phyloP scores from a whole-genome alignment of 2,113 vertebrate species.

The Carollia perspicillata region DNA sequence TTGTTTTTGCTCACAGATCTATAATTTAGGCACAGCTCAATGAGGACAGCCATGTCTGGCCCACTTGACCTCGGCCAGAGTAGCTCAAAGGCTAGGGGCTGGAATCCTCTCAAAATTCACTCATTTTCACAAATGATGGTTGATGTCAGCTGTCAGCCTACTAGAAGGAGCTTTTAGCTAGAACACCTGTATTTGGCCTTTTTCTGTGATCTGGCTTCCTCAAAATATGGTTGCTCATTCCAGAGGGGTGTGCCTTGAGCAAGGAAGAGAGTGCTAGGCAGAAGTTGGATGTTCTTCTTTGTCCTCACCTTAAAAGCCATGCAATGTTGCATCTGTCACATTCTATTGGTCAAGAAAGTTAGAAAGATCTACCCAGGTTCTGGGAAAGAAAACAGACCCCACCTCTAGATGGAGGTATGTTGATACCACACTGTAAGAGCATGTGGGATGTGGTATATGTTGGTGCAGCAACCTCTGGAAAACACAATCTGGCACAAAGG shows the following conservation, averaged over 20 bases:
- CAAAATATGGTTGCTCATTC: neutral
- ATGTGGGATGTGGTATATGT: neutral
- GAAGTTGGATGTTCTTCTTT: neutral
- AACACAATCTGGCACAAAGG: neutral
- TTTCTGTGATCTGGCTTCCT: neutral
- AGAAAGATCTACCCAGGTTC: neutral
- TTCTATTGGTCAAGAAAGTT: neutral
- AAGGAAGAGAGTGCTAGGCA: neutral
- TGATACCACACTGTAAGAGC: neutral
- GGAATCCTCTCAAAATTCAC: neutral
- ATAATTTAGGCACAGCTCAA: neutral
- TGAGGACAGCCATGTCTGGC: neutral
- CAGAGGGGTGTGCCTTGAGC: neutral
- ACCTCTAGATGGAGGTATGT: neutral
- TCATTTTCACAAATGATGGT: neutral
- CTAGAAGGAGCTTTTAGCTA: neutral
- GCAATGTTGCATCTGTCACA: neutral
- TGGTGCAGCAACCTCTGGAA: neutral
- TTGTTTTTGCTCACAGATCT: conserved; percentile 6
- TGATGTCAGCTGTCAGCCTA: neutral
- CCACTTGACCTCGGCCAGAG: neutral
- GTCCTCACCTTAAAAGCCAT: neutral
- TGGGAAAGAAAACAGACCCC: neutral
- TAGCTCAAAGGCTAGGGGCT: neutral
- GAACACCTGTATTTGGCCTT: neutral